phyloP scores from a whole-genome alignment of 2,888 invertebrate genomes.

The Acanthococcus lagerstroemiae region DNA sequence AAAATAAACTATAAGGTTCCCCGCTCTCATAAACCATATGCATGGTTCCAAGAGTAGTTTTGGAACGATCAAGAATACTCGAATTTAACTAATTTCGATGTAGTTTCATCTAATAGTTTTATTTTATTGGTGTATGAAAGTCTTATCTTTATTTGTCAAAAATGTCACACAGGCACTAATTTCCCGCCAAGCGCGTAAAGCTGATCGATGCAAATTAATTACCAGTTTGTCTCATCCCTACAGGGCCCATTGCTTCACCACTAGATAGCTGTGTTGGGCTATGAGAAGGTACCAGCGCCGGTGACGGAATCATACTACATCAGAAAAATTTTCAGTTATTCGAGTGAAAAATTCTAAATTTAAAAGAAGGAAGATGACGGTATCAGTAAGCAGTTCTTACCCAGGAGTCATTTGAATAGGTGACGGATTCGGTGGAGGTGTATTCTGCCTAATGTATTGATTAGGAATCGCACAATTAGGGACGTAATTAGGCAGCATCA shows the following conservation, averaged over 20 bases:
- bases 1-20: too few species aligned
- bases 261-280: conserved; percentile 45
- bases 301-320: conserved; percentile 59
- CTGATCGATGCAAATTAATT: not conserved
- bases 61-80: too few species aligned
- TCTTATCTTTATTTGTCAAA: too few species aligned
- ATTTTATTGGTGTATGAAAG: too few species aligned
- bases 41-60: too few species aligned
- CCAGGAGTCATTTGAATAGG: conserved; percentile 40
- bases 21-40: too few species aligned
- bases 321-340: conserved; percentile 37
- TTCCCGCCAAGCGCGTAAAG: too few species aligned
- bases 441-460: conserved; percentile 69
- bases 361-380: too few species aligned
- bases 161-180: too few species aligned
- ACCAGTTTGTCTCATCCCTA: conserved; percentile 14
- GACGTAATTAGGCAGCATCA: conserved; percentile 44
- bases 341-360: not conserved
- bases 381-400: conserved; percentile 27
- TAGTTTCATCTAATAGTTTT: too few species aligned
- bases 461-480: conserved; percentile 53
- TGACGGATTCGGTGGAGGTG: conserved; percentile 59
- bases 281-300: conserved; percentile 56
- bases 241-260: not conserved
- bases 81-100: too few species aligned